phyloP scores from a whole-genome alignment of 2,113 vertebrate genomes.

The Coptodon rendalli region DNA sequence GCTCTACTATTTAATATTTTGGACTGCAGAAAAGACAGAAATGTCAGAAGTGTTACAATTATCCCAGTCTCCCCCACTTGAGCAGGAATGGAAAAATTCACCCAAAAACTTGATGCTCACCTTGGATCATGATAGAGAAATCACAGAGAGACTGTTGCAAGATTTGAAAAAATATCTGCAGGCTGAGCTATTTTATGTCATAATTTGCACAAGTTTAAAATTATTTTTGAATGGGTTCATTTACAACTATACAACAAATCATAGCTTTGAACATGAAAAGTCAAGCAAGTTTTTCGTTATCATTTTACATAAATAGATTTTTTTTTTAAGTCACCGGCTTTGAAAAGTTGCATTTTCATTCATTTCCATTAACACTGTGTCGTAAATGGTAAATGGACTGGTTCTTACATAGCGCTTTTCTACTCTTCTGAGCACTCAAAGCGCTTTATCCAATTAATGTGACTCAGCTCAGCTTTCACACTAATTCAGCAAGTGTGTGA shows the following conservation, averaged over 20 bases:
- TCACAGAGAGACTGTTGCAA: background rate
- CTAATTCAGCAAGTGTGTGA: background rate
- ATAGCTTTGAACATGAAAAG: background rate
- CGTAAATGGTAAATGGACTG: no score
- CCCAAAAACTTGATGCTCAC: background rate
- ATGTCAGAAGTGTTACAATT: background rate
- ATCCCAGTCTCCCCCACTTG: background rate
- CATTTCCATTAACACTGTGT: background rate
- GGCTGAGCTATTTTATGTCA: background rate
- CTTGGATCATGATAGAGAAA: background rate
- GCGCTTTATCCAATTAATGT: background rate
- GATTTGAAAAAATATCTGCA: background rate
- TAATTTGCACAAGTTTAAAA: background rate
- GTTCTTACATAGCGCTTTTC: no score
- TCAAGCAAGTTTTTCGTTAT: background rate
- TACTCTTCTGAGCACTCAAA: no score
- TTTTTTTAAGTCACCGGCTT: fast-evolving
- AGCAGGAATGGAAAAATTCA: background rate
- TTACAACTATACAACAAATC: background rate
- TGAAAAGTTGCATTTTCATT: background rate
- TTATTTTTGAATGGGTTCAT: background rate
- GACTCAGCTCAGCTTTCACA: background rate
- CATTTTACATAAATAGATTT: background rate
- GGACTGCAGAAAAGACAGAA: background rate
- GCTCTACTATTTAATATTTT: background rate